phyloP scores from a whole-genome alignment of 2,113 vertebrate genomes.

The Glaucidium brasilianum region DNA sequence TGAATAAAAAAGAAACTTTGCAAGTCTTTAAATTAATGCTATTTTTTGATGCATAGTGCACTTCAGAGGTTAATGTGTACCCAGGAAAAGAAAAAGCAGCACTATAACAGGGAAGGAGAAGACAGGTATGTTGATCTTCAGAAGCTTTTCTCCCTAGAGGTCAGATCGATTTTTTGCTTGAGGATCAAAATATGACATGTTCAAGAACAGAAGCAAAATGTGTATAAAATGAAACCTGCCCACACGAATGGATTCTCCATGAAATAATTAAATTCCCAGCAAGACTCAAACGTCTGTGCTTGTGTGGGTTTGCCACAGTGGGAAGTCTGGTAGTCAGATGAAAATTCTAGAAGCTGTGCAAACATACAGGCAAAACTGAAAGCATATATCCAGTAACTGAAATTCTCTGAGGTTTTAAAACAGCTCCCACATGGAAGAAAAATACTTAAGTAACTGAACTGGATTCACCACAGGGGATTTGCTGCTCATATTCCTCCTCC shows the following conservation, averaged over 20 bases:
- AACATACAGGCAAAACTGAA: not conserved
- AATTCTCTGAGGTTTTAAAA: not conserved
- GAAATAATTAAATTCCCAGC: not conserved
- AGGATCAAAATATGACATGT: not conserved
- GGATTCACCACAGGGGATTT: not conserved
- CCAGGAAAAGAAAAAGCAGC: not conserved
- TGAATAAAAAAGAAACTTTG: not conserved
- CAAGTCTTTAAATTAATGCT: not conserved
- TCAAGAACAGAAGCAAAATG: not conserved
- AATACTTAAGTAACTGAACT: not conserved
- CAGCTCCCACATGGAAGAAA: not conserved
- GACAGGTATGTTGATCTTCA: no score
- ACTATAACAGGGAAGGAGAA: not conserved
- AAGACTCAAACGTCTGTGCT: not conserved
- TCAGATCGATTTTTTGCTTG: not conserved
- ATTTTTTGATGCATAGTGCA: not conserved
- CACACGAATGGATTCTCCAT: not conserved
- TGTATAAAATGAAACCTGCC: not conserved
- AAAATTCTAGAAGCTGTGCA: not conserved
- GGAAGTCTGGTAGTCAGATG: not conserved
- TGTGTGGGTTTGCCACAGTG: not conserved
- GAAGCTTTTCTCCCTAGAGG: accelerated
- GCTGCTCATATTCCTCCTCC: not conserved
- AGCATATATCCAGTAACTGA: not conserved
- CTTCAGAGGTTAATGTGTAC: not conserved